Conservation (phyloP, 2,888 invertebrate genomes). For the Hypercompe scribonia region DNA sequence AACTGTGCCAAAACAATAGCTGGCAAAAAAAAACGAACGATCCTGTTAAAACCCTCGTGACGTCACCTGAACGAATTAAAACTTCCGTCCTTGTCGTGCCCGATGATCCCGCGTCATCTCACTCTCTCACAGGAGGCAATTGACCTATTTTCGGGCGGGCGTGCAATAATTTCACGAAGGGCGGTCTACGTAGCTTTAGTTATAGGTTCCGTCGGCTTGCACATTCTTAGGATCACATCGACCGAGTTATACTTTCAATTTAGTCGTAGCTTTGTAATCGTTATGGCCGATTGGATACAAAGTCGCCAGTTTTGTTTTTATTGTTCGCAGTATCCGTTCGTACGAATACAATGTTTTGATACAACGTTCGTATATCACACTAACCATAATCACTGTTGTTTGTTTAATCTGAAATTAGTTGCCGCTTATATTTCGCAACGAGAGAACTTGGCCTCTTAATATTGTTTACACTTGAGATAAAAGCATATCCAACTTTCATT, state of each 20-base stretch:
- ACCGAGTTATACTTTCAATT: conserved; percentile 66
- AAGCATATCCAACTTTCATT: conserved; percentile 36
- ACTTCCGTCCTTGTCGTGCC: conserved; percentile 70
- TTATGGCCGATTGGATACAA: conserved; percentile 64
- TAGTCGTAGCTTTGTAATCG: conserved; percentile 59
- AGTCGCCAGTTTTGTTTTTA: conserved; percentile 57
- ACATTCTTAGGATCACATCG: conserved; percentile 69
- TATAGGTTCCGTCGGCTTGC: conserved; percentile 73
- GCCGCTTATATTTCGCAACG: conserved; percentile 53
- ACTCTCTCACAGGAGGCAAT: conserved; percentile 77
- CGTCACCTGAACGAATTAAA: conserved; percentile 84
- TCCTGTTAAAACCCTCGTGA: conserved; percentile 78
- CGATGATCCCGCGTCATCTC: conserved; percentile 66
- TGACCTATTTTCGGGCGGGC: conserved; percentile 84
- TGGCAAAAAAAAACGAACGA: conserved; percentile 73
- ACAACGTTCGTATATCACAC: conserved; percentile 47
- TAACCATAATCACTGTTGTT: conserved; percentile 63
- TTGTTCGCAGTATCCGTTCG: conserved; percentile 47
- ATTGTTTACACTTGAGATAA: conserved; percentile 47
- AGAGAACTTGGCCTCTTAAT: conserved; percentile 55
- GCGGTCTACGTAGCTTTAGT: conserved; percentile 66
- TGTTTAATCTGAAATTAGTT: conserved; percentile 65
- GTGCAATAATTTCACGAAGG: conserved; percentile 83
- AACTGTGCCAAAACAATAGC: conserved; percentile 74
- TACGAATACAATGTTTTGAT: conserved; percentile 51